These are phyloP conservation scores for Idaea straminata DNA, from an alignment of 2,888 invertebrate species.

Conservation along the genomic window DNA sequence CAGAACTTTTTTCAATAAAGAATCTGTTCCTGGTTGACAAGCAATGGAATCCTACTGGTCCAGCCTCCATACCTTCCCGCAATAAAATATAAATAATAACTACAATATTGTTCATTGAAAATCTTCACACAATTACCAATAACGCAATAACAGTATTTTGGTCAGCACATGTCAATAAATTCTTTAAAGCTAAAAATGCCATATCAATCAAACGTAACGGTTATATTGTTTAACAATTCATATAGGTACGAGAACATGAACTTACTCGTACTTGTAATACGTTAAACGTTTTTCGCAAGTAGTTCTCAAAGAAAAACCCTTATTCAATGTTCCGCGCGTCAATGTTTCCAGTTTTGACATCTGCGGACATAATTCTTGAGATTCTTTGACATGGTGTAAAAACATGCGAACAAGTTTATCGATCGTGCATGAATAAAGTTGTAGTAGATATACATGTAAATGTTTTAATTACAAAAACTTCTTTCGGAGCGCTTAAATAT, in stretches of 20 bases:
- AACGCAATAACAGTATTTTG: constrained; percentile 21
- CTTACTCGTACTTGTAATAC: neutral
- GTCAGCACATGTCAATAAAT: constrained; percentile 29
- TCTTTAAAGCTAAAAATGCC: constrained; percentile 26
- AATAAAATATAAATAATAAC: constrained; percentile 68
- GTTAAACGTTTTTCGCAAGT: neutral
- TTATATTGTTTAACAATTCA: constrained; percentile 34
- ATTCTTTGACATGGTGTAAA: constrained; percentile 8
- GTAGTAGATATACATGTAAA: neutral
- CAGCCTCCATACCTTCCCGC: constrained; percentile 61
- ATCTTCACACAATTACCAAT: constrained; percentile 55
- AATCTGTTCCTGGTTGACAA: constrained; percentile 75
- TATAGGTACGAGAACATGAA: neutral
- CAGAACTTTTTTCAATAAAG: constrained; percentile 58
- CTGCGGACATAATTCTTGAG: constrained; percentile 32
- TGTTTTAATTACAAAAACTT: neutral
- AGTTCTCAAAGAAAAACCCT: constrained; percentile 20
- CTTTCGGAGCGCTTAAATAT: too few relatives aligned
- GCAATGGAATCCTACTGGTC: constrained; percentile 53
- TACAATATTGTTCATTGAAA: constrained; percentile 57
- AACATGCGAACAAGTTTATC: constrained; percentile 1
- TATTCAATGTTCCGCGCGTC: constrained; percentile 39
- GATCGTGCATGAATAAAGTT: neutral
- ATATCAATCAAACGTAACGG: constrained; percentile 41
- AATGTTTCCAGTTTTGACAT: constrained; percentile 40